phyloP scores from a whole-genome alignment of 2,113 vertebrate genomes.

The Acanthisitta chloris region DNA sequence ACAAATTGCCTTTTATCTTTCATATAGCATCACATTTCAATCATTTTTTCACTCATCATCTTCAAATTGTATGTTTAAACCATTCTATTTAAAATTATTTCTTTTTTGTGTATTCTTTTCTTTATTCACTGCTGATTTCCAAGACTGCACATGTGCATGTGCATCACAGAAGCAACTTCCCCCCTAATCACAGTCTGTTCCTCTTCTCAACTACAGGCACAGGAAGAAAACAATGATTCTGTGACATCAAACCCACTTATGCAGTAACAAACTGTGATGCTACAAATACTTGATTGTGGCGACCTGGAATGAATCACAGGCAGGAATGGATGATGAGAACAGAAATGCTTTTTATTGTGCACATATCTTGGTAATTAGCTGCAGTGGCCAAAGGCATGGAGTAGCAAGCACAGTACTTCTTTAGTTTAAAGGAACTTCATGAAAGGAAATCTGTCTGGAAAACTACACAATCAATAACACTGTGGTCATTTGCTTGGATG shows the following conservation, averaged over 20 bases:
- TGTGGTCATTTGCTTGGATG: background rate
- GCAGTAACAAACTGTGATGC: background rate
- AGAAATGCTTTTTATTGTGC: background rate
- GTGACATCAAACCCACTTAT: background rate
- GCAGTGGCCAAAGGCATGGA: background rate
- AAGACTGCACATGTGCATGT: background rate
- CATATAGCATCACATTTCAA: background rate
- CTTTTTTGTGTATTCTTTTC: background rate
- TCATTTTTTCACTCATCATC: background rate
- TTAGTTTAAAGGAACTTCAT: background rate
- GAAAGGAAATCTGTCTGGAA: background rate
- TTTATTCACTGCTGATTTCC: background rate
- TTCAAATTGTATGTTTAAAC: background rate
- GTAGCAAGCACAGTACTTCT: background rate
- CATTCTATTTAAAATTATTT: background rate
- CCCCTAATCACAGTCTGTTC: background rate
- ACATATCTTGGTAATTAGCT: background rate
- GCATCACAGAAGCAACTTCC: background rate
- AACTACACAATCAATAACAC: fast-evolving
- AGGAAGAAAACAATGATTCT: background rate
- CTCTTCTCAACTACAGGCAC: background rate
- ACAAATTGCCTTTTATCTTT: background rate
- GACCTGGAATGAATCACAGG: background rate
- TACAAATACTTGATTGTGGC: background rate
- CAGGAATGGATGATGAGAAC: background rate